A percentile compares a stretch with the other conserved stretches of the same genome.
phyloP scores from a whole-genome alignment of 2,797 vertebrate species.

The Okamejei kenojei region DNA sequence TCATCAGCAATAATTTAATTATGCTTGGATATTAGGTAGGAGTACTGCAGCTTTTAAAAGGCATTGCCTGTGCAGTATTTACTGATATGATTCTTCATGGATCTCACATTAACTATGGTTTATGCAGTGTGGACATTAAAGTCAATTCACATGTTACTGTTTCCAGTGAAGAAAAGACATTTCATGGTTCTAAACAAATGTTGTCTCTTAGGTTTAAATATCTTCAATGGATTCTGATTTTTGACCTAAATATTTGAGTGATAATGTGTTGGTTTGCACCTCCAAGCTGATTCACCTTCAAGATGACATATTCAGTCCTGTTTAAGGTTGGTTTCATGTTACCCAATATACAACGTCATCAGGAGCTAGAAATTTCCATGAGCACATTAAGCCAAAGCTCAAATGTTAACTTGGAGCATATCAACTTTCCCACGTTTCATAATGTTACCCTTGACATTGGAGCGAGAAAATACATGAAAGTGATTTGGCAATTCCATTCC shows the following conservation, averaged over 20 bases:
- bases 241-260: not conserved
- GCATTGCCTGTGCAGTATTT: conserved; percentile 21
- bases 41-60: not conserved
- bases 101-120: not conserved
- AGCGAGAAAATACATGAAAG: not conserved
- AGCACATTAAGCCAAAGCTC: not conserved
- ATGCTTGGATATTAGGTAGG: not conserved
- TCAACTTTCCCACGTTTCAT: not conserved
- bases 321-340: not conserved
- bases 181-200: not conserved
- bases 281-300: not conserved
- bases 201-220: not conserved
- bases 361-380: not conserved
- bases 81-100: too few species aligned
- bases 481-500: not conserved
- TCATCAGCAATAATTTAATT: not conserved
- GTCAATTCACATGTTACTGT: not conserved
- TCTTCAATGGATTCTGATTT: not conserved
- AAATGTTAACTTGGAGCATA: not conserved
- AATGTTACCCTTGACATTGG: not conserved
- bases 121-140: not conserved
- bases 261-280: not conserved
- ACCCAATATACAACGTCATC: not conserved
- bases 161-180: not conserved
- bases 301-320: not conserved